Base-by-base conservation (phyloP, 2,888 invertebrate species). In the Brachypalpus laphriformis region DNA sequence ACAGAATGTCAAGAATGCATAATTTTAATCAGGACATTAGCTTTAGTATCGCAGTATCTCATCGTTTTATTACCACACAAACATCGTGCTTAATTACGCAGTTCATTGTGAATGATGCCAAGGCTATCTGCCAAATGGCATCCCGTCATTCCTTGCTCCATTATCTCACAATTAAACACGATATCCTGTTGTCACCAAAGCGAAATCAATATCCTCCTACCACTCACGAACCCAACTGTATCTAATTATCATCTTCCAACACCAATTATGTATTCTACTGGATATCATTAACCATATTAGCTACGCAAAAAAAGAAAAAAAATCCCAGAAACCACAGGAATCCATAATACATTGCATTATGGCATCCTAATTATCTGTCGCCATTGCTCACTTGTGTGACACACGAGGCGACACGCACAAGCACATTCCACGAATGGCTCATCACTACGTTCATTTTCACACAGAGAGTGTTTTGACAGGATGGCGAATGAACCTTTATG, bases 341-440 rank as follows among this genome's bases (percentile, higher is more conserved):
- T 47, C 47, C 47, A 47, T 47, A 47, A 47, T 47, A 47, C 47
- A 47, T 47, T 47, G 47, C 47, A 47, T 47, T 47, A 47, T 47
- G 20, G 47, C 34, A 14, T 9, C 61, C 70, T 77, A 77, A 77
- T 77, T 77, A 76, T 57, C 57, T 37, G 22, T 56, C 54, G 45
- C 31, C 42, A 56, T 34, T 66, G 42, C 25, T 68, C 42, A 59
- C 28, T 68, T 76, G 16, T 61, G 61, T 61, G 22, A 61, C 70
- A 51, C 3, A 25, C 34, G 25, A 59, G 20, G 34, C 14, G n/a
- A 42, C 49, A 65, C 42, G 34, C 49, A 51, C 14, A 22, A 34
- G 20, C 65, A 72, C 45, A 75, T 63, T 81, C 76, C 76, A 59
- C 25, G 51, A 45, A 66, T 66, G 57, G 76, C 63, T 75, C 57